A percentile compares a stretch with the other conserved stretches of the same genome.
Evolutionary conservation across 2,888 invertebrate genomes (phyloP).

Genomic region (Pachymerium ferrugineum): DNA sequence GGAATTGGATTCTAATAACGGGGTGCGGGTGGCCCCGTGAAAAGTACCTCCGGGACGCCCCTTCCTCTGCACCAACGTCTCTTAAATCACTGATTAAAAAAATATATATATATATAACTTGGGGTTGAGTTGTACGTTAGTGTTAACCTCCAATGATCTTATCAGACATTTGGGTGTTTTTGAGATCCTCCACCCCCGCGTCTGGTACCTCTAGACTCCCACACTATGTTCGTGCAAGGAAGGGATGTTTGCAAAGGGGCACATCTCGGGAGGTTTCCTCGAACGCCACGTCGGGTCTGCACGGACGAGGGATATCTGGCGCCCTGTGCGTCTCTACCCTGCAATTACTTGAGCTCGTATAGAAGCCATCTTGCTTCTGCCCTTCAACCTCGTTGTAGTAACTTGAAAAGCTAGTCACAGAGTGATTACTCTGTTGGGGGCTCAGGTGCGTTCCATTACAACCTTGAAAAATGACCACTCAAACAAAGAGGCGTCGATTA

Average conservation of each 20-base stretch:
- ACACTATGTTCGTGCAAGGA: not conserved
- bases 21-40: slow-evolving; percentile 16
- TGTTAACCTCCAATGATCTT: slow-evolving; percentile 10
- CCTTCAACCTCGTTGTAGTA: slow-evolving; percentile 15
- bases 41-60: slow-evolving; percentile 15
- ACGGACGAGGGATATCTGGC: slow-evolving; percentile 11
- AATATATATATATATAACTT: not conserved
- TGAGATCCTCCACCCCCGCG: not conserved
- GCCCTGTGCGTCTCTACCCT: slow-evolving; percentile 6
- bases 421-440: not conserved
- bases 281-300: slow-evolving; percentile 11
- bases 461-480: not conserved
- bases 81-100: slow-evolving; percentile 18
- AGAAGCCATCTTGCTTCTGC: slow-evolving; percentile 6
- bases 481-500: no score
- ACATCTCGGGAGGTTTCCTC: not conserved
- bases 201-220: not conserved
- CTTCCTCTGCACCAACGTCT: not conserved
- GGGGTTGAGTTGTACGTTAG: not conserved
- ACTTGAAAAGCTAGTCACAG: no score
- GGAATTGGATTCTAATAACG: slow-evolving; percentile 18
- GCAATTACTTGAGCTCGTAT: not conserved
- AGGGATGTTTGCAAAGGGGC: not conserved
- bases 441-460: not conserved
- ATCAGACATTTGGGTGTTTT: not conserved